Evolutionary conservation across 2,888 invertebrate genomes (phyloP), one percentile per base, ranked within the genome.

Genomic region (Acleris holmiana): DNA sequence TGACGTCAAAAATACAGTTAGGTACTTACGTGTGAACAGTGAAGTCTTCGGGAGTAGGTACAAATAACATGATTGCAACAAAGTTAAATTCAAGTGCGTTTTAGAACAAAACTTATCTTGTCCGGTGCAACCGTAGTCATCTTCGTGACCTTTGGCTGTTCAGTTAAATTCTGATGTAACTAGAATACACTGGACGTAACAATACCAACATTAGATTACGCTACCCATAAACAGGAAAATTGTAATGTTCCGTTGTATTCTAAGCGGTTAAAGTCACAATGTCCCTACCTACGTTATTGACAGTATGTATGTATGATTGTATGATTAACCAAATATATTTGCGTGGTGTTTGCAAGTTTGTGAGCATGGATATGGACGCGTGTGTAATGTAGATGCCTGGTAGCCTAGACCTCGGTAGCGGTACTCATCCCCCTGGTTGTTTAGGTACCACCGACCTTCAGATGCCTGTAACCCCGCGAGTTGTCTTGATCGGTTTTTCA

Each of bases 401-500:
- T 55, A 44, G 44, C 44, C 23, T 54, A 35, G 8, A 48, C 17
- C 25, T 48, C 53, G 64, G 72, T 73, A 72, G 72, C 70, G 76
- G 75, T 73, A 83, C 76, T 83, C 80, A 80, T 84, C 89, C 88
- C 87, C 78, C 83, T 89, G 86, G 84, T 89, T 81, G 59, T 89
- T 81, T 91, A 91, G 91, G 91, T 91, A 88, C 78, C 91, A 88
- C 75, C 87, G 86, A 77, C 85, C 88, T 70, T 85, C 89, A 69
- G 90, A 89, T 85, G 87, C 88, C 85, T 88, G 90, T 77, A 86
- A 85, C 86, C 84, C 86, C 68, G 78, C 86, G 77, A 80, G 87
- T 88, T 90, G 88, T 88, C 85, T 91, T 81, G 86, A 83, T 85
- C 88, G 89, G 71, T 85, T 89, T 78, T 78, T 88, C 89, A 85